Percentiles rank a stretch among this genome's conserved stretches.
These are phyloP conservation scores for Rhagoletis zephyria DNA, from an alignment of 1,140 invertebrate species.

Conservation along the genomic window DNA sequence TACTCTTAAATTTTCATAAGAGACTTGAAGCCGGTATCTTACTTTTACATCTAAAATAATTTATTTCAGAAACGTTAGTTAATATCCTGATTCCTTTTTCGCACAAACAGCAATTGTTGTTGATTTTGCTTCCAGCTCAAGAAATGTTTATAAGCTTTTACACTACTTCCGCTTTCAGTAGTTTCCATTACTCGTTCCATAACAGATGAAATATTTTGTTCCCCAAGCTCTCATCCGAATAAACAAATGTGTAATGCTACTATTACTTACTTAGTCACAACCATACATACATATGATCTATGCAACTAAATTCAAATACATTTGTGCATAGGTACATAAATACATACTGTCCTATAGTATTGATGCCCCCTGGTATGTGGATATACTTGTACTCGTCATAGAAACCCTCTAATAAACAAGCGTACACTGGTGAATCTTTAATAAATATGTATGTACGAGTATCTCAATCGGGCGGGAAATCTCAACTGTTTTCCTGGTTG, in stretches of 20 bases:
- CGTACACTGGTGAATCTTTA: constrained; percentile 38
- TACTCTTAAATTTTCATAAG: too few relatives aligned
- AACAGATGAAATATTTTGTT: too few relatives aligned
- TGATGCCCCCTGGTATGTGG: background rate
- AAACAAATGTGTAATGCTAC: background rate
- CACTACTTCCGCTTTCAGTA: too few relatives aligned
- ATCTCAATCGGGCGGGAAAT: constrained; percentile 31
- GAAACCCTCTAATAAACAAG: constrained; percentile 36
- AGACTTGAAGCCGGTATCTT: too few relatives aligned
- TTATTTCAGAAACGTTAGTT: too few relatives aligned
- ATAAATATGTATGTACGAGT: background rate
- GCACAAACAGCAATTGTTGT: too few relatives aligned
- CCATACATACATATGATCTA: background rate
- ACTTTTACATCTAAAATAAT: too few relatives aligned
- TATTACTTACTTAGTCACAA: background rate
- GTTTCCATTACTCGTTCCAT: too few relatives aligned
- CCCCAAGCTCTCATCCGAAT: background rate
- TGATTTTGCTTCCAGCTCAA: too few relatives aligned
- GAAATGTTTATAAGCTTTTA: too few relatives aligned
- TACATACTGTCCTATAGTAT: background rate
- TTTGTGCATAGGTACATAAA: background rate
- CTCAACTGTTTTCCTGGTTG: constrained; percentile 50
- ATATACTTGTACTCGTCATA: background rate
- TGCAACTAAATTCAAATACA: background rate
- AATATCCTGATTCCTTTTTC: too few relatives aligned